A percentile compares a stretch with the other conserved stretches of the same genome.
phyloP scores from a whole-genome alignment of 2,113 vertebrate genomes.

The Ondatra zibethicus region DNA sequence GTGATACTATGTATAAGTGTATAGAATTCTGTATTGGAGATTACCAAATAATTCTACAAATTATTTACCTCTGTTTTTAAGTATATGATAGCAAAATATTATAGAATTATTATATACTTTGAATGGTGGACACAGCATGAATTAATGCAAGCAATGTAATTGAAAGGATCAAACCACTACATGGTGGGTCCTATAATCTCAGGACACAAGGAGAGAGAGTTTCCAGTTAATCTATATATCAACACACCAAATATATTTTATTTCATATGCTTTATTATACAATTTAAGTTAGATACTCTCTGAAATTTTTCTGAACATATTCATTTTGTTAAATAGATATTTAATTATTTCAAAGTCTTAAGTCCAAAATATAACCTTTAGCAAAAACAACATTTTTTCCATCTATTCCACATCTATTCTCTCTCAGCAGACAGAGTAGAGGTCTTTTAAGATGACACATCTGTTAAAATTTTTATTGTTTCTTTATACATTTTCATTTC shows the following conservation, averaged over 20 bases:
- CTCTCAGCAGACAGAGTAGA: neutral
- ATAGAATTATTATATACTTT: neutral
- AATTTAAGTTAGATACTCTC: neutral
- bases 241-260: neutral
- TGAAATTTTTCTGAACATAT: neutral
- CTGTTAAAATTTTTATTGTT: neutral
- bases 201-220: no score
- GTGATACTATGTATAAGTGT: neutral
- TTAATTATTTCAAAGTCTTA: neutral
- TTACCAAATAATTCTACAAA: neutral
- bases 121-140: neutral
- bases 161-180: neutral
- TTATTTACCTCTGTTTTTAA: neutral
- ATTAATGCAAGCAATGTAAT: neutral
- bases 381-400: neutral
- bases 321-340: neutral
- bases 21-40: neutral
- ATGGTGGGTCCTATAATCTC: neutral
- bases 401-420: neutral
- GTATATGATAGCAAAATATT: neutral
- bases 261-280: neutral
- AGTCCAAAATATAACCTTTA: neutral
- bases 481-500: neutral
- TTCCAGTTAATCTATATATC: no score
- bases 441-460: neutral